phyloP scores from a whole-genome alignment of 2,113 vertebrate species.

The Columba janthina region DNA sequence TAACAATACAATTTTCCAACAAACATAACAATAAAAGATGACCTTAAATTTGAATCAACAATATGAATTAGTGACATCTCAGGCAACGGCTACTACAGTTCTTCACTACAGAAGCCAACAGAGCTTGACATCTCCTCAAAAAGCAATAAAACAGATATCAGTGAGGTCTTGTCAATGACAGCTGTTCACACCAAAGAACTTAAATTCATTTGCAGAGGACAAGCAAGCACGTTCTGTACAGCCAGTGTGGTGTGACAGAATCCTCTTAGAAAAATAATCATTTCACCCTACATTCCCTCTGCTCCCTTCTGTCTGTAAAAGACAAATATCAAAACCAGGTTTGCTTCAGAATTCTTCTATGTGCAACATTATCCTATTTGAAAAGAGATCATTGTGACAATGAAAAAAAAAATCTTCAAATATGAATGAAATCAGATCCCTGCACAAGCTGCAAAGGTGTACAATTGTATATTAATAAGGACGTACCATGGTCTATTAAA shows the following conservation, averaged over 20 bases:
- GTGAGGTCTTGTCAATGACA: not conserved
- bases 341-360: not conserved
- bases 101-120: not conserved
- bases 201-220: not conserved
- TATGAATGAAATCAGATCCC: not conserved
- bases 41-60: not conserved
- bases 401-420: not conserved
- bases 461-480: not conserved
- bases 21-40: not conserved
- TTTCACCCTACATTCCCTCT: not conserved
- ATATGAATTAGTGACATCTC: not conserved
- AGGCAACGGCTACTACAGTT: not conserved
- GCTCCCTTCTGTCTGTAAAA: not conserved
- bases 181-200: not conserved
- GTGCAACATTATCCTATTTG: not conserved
- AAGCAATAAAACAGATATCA: not conserved
- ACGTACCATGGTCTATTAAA: not conserved
- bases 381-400: not conserved
- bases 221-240: not conserved
- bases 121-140: not conserved
- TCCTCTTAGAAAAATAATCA: constrained; percentile 20
- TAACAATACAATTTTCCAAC: not conserved
- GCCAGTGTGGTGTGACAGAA: not conserved
- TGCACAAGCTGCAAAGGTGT: not conserved
- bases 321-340: not conserved